A percentile compares a stretch with the other conserved stretches of the same genome.
Evolutionary conservation across 2,888 invertebrate genomes (phyloP).

Genomic region (Disparrhopalites patrizii): DNA sequence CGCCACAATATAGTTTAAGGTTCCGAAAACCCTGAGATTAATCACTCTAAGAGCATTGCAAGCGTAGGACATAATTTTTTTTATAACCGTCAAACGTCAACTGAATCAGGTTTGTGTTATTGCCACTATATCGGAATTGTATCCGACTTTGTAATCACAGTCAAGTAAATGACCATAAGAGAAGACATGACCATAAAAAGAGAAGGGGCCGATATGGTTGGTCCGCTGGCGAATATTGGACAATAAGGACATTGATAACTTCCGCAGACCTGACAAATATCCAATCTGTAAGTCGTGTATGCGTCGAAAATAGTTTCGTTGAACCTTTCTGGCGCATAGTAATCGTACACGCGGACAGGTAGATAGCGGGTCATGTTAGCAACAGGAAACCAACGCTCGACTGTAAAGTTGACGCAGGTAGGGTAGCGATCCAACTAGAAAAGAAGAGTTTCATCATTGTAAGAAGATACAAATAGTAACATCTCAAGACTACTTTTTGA

Average conservation of each 20-base stretch:
- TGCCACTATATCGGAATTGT: too few species aligned
- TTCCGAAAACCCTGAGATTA: too few species aligned
- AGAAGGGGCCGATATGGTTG: slow-evolving; percentile 32
- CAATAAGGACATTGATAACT: slow-evolving; percentile 71
- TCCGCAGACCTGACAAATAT: slow-evolving; percentile 91
- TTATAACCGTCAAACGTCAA: not conserved
- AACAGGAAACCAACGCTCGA: slow-evolving; percentile 92
- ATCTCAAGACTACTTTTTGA: not conserved
- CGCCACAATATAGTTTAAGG: too few species aligned
- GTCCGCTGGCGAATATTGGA: slow-evolving; percentile 43
- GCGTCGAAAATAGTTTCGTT: slow-evolving; percentile 89
- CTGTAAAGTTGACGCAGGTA: slow-evolving; percentile 86
- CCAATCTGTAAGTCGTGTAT: slow-evolving; percentile 75
- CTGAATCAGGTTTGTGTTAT: too few species aligned
- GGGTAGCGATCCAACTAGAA: slow-evolving; percentile 72
- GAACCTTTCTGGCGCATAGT: slow-evolving; percentile 93
- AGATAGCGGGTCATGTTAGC: slow-evolving; percentile 94
- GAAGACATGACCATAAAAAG: slow-evolving; percentile 40
- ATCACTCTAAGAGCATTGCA: not conserved
- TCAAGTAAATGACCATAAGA: slow-evolving; percentile 15
- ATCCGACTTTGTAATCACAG: slow-evolving; percentile 28
- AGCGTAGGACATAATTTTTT: not conserved
- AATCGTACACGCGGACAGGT: slow-evolving; percentile 86
- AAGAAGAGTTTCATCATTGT: slow-evolving; percentile 38
- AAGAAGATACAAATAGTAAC: too few species aligned